phyloP scores from a whole-genome alignment of 2,888 invertebrate genomes.

The Latheticus oryzae region DNA sequence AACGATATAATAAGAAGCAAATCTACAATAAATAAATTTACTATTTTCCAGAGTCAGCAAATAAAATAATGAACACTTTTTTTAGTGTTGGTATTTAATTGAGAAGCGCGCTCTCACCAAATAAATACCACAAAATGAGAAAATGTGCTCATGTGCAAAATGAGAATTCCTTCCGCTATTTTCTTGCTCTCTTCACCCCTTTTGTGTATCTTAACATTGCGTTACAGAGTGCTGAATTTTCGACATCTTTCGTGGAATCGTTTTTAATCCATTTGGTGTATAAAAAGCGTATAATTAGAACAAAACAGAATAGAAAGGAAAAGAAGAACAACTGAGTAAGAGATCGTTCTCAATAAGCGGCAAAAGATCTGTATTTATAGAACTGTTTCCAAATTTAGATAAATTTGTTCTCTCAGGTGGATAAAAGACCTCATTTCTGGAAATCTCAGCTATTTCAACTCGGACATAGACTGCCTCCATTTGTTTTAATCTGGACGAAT shows the following conservation, averaged over 20 bases:
- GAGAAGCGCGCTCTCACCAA: background rate
- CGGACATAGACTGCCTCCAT: slow-evolving; percentile 7
- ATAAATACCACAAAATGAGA: slow-evolving; percentile 23
- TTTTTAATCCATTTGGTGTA: too few relatives aligned
- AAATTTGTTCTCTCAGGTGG: slow-evolving; percentile 50
- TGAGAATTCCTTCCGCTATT: slow-evolving; percentile 36
- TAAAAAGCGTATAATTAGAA: too few relatives aligned
- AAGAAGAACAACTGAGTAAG: too few relatives aligned
- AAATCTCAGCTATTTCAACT: slow-evolving; percentile 4
- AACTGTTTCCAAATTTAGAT: slow-evolving; percentile 52
- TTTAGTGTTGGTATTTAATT: slow-evolving; percentile 2
- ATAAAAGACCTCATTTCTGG: slow-evolving; percentile 43
- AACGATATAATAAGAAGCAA: too few relatives aligned
- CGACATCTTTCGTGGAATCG: slow-evolving; percentile 31
- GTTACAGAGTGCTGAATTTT: slow-evolving; percentile 32
- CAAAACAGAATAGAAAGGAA: too few relatives aligned
- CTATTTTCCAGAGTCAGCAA: too few relatives aligned
- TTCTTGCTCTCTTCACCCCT: too few relatives aligned
- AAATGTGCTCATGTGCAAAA: slow-evolving; percentile 37
- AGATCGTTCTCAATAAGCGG: too few relatives aligned
- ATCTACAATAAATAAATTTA: too few relatives aligned
- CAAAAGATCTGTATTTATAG: too few relatives aligned
- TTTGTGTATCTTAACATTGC: slow-evolving; percentile 25
- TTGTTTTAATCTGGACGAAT: slow-evolving; percentile 35
- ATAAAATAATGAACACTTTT: too few relatives aligned